Base-by-base conservation (phyloP, 2,113 vertebrate species). In the Chionomys nivalis region DNA sequence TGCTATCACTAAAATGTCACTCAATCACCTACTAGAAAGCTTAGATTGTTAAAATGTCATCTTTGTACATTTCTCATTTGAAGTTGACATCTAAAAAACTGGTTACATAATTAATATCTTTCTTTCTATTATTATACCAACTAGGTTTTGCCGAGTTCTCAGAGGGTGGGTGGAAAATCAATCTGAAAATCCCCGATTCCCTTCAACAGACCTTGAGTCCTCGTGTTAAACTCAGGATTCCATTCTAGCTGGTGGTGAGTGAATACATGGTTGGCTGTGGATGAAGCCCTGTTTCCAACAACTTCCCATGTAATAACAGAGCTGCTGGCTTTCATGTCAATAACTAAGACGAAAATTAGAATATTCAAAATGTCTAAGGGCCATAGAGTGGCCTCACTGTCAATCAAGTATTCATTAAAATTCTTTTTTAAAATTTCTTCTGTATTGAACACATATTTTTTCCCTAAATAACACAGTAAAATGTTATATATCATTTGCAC, bases 1-100 rank as follows among this genome's bases (percentile, higher is more conserved):
- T 65, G n/a, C 72, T 87, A 75, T 58, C 83, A 85, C 86, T 86
- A 68, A 77, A 31, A 58, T 92, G 90, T 92, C 39, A 83, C 47
- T 94, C 76, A 63, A 2, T 79, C 47, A 65, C 49, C 77, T 92
- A 77, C 70, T 36, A 63, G 81, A 61, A 52, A 77, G 52, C 58
- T 36, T 26, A 7, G 24, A 75, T 55, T 77, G 81, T 68, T 87
- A 75, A 89, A 63, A 73, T 79, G 58, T 75, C 61, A 82, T 72
- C 81, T 96, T 52, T 61, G 33, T 42, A 47, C 85, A 63, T 90
- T 97, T 92, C 33, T 94, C 61, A n/a, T 14, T 49, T 33, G 33
- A 42, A 92, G 55, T 52, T 83, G 63, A 78, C 81, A 73, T 86
- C 90, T 78, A 49, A 75, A 94, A 49, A 49, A 75, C 49, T 0